These are phyloP conservation scores for Orthonychiurus folsomi DNA, from an alignment of 2,888 invertebrate genomes.

Conservation along the genomic window DNA sequence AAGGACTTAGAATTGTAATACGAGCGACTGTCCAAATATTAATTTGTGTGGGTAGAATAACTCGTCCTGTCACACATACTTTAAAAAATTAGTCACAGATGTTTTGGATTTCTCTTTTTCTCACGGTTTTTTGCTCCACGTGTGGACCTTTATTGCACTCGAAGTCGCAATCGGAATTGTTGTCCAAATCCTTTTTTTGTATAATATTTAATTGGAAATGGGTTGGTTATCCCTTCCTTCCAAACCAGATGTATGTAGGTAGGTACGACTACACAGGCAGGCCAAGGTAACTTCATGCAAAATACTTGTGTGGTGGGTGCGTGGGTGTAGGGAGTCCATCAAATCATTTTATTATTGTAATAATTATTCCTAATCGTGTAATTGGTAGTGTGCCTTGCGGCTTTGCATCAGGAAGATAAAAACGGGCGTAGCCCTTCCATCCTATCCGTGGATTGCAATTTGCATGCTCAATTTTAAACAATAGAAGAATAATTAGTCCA, in stretches of 20 bases:
- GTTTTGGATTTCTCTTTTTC: neutral
- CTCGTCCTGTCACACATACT: neutral
- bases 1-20: no score
- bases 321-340: neutral
- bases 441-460: neutral
- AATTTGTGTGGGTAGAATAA: neutral
- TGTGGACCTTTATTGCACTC: neutral
- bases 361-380: slow-evolving; percentile 1
- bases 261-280: neutral
- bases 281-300: no score
- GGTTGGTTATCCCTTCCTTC: no score
- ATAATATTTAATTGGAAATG: no score
- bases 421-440: neutral
- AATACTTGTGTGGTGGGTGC: no score
- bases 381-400: neutral
- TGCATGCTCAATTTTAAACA: neutral
- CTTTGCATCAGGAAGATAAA: neutral
- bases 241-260: no score
- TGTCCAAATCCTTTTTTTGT: no score
- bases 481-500: neutral
- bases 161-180: no score
- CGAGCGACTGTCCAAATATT: no score
- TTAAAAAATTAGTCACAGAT: neutral
- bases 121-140: slow-evolving; percentile 1
- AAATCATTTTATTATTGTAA: neutral